A percentile compares a stretch with the other conserved stretches of the same genome.
phyloP scores from a whole-genome alignment of 2,888 invertebrate species.

The Lasioglossum vierecki region DNA sequence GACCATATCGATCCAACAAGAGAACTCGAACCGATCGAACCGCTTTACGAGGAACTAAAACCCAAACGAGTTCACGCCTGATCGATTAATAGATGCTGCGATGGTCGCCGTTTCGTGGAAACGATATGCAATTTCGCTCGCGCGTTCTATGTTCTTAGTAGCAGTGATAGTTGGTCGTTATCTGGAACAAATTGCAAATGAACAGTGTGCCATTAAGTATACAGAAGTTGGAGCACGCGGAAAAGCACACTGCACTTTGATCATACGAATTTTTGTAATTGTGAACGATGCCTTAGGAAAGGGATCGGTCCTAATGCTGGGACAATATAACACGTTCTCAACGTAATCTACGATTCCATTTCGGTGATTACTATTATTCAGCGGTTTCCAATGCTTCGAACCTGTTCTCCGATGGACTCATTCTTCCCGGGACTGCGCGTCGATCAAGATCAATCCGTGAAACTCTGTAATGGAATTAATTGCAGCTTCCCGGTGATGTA shows the following conservation, averaged over 20 bases:
- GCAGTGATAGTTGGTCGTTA: not conserved
- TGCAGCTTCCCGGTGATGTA: slow-evolving; percentile 19
- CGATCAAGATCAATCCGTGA: slow-evolving; percentile 18
- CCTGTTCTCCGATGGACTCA: not conserved
- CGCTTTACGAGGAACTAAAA: not conserved
- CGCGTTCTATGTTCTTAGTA: not conserved
- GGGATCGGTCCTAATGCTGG: not conserved
- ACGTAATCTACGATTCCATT: not conserved
- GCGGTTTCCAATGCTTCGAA: not conserved
- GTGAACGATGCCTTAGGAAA: not conserved
- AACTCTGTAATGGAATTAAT: slow-evolving; percentile 37
- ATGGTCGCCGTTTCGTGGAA: slow-evolving; percentile 5
- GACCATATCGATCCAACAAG: slow-evolving; percentile 5
- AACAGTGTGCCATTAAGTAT: not conserved
- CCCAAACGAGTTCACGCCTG: not conserved
- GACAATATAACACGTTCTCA: not conserved
- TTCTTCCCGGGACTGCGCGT: not conserved
- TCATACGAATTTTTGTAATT: not conserved
- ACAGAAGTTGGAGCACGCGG: not conserved
- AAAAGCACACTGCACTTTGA: not conserved
- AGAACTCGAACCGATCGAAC: not conserved
- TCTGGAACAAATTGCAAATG: slow-evolving; percentile 5
- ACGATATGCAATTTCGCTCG: not conserved
- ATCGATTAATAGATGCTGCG: not conserved
- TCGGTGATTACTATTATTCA: not conserved